A percentile compares a stretch with the other conserved stretches of the same genome.
These are phyloP conservation scores for Coelogynopora nodosa DNA, from an alignment of 2,888 invertebrate genomes.

Conservation along the genomic window DNA sequence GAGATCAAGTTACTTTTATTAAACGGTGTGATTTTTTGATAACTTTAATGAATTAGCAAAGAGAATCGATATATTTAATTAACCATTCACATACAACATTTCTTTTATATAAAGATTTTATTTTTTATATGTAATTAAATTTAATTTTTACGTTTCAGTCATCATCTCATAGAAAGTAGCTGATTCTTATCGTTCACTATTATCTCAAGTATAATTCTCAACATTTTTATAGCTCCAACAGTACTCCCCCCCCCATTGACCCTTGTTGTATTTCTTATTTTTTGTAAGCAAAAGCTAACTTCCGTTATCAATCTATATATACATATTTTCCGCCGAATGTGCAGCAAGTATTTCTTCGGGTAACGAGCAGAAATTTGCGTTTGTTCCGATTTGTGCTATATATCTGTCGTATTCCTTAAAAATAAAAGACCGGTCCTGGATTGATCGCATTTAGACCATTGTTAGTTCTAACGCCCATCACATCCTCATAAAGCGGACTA, in stretches of 20 bases:
- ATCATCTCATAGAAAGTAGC: not conserved
- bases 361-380: not conserved
- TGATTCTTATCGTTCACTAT: not conserved
- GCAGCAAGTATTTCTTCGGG: not conserved
- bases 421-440: not conserved
- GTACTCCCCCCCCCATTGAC: not conserved
- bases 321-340: not conserved
- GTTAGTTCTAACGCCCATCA: not conserved
- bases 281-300: not conserved
- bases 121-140: constrained; percentile 8
- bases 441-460: not conserved
- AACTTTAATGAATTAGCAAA: not conserved
- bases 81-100: not conserved
- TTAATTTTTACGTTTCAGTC: constrained; percentile 8
- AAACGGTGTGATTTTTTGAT: too few species aligned
- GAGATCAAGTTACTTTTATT: too few species aligned
- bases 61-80: not conserved
- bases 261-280: constrained; percentile 24
- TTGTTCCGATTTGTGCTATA: not conserved
- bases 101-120: constrained; percentile 1
- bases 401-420: not conserved
- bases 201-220: not conserved
- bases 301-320: not conserved
- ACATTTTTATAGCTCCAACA: not conserved
- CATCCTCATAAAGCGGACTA: not conserved